Percentiles rank a stretch among this genome's conserved stretches.
phyloP scores from a whole-genome alignment of 2,888 invertebrate species.

The Dendrolimus houi region DNA sequence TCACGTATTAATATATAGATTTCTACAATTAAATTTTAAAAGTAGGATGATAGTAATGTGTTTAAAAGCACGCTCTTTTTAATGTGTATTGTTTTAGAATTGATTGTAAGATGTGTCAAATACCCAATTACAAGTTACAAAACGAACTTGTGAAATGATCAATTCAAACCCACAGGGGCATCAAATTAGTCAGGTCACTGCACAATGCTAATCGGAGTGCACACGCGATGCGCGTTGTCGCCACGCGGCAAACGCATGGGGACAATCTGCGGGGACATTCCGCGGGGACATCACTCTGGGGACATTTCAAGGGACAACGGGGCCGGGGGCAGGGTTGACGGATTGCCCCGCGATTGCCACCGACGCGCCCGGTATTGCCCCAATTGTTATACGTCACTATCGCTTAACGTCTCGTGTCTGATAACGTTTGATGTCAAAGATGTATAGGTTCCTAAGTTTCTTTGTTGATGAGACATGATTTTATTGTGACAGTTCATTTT shows the following conservation, averaged over 20 bases:
- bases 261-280: neutral
- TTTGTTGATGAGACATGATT: neutral
- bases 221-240: neutral
- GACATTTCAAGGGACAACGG: neutral
- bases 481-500: neutral
- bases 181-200: conserved; percentile 3
- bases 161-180: neutral
- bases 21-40: too few species aligned
- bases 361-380: conserved; percentile 30
- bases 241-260: neutral
- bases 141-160: neutral
- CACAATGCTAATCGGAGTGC: conserved; percentile 7
- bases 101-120: too few species aligned
- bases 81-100: too few species aligned
- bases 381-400: conserved; percentile 32
- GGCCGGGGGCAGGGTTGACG: conserved; percentile 28
- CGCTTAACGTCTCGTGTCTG: conserved; percentile 3
- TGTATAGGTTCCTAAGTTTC: conserved; percentile 4
- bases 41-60: too few species aligned
- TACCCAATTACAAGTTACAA: neutral
- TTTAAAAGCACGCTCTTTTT: too few species aligned
- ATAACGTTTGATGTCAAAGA: conserved; percentile 6
- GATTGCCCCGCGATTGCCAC: conserved; percentile 53
- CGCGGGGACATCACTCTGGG: neutral
- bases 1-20: too few species aligned